Evolutionary conservation across 2,888 invertebrate species (phyloP).

Genomic region (Heliconius ethilla): DNA sequence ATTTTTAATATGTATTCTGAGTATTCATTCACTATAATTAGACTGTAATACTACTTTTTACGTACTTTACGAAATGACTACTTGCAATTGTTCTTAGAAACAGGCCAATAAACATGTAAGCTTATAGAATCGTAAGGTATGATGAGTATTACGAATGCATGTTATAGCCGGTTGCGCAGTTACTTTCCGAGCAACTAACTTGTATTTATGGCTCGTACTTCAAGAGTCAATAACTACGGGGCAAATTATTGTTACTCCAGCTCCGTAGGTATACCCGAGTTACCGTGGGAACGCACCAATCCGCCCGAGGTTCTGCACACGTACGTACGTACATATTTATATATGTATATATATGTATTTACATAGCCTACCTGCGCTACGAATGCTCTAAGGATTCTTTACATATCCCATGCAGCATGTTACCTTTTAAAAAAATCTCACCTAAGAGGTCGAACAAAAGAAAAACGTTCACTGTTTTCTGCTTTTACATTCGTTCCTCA

Average conservation of each 20-base stretch:
- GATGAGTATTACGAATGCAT: conserved; percentile 45
- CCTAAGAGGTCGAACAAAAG: conserved; percentile 38
- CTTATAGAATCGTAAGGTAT: conserved; percentile 43
- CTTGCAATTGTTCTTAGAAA: conserved; percentile 30
- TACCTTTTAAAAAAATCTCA: conserved; percentile 42
- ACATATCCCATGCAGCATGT: conserved; percentile 38
- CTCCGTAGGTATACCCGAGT: conserved; percentile 57
- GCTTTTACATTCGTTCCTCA: conserved; percentile 15
- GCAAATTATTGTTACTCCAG: conserved; percentile 65
- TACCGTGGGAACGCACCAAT: conserved; percentile 70
- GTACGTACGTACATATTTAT: conserved; percentile 36
- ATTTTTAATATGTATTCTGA: not conserved
- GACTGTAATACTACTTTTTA: not conserved
- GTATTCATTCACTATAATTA: not conserved
- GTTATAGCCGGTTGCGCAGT: conserved; percentile 44
- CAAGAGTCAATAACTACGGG: conserved; percentile 60
- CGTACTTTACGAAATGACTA: conserved; percentile 18
- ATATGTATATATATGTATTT: conserved; percentile 17
- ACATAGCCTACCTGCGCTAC: conserved; percentile 36
- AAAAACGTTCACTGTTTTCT: conserved; percentile 32
- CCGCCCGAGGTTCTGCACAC: conserved; percentile 54
- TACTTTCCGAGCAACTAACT: conserved; percentile 49
- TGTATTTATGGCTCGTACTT: conserved; percentile 54
- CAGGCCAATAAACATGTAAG: conserved; percentile 39
- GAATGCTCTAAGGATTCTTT: conserved; percentile 39